phyloP scores from a whole-genome alignment of 2,797 vertebrate species.

The Poeciliopsis presidionis region DNA sequence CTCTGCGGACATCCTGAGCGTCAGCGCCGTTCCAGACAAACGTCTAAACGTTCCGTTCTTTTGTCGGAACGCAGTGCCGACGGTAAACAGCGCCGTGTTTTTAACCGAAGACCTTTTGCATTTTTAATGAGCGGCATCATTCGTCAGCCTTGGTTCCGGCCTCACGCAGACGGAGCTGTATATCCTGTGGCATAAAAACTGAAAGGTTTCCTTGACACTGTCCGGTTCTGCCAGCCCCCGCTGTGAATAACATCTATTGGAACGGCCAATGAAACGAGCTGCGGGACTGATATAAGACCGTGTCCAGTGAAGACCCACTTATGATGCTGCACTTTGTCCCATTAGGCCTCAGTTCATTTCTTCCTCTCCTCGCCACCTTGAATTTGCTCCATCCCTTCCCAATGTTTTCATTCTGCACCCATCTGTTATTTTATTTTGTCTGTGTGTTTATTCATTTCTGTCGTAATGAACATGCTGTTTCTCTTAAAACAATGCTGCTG shows the following conservation, averaged over 20 bases:
- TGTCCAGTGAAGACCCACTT: constrained; percentile 38
- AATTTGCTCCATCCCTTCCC: constrained; percentile 60
- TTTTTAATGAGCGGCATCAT: neutral
- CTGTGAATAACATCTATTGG: constrained; percentile 27
- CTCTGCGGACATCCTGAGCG: constrained; percentile 8
- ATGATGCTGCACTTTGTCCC: constrained; percentile 51
- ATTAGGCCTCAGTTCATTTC: constrained; percentile 54
- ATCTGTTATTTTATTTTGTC: constrained; percentile 70
- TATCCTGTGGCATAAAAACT: constrained; percentile 28
- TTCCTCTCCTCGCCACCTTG: constrained; percentile 52
- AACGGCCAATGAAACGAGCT: constrained; percentile 40
- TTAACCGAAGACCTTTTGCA: constrained; percentile 7
- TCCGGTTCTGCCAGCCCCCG: constrained; percentile 7
- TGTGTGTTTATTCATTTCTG: constrained; percentile 56
- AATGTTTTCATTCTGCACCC: constrained; percentile 69
- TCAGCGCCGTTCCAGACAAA: neutral
- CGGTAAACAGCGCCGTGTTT: neutral
- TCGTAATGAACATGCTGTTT: neutral
- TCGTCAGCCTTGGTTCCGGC: constrained; percentile 8
- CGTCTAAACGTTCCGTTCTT: constrained; percentile 4
- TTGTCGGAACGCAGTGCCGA: neutral
- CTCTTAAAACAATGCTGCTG: neutral
- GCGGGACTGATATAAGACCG: constrained; percentile 39
- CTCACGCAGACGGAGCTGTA: constrained; percentile 18
- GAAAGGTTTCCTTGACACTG: constrained; percentile 22